Conservation (phyloP, 2,888 invertebrate species). For the Mesorhabditis belari region DNA sequence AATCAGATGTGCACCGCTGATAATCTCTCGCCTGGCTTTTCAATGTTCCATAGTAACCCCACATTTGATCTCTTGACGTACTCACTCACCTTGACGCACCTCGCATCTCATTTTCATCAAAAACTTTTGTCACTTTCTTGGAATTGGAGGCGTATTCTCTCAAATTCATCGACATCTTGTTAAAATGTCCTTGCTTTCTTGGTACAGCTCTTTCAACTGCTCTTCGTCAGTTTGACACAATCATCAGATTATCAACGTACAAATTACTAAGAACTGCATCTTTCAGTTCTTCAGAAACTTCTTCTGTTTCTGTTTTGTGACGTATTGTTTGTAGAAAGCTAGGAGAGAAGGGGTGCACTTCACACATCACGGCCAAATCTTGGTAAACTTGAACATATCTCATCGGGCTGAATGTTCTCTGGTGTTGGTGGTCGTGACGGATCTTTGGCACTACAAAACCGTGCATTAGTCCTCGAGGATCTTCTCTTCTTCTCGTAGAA, state of each 20-base stretch:
- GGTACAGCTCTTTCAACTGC: background rate
- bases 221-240: background rate
- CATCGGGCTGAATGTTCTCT: constrained; percentile 13
- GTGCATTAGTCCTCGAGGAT: constrained; percentile 17
- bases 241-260: background rate
- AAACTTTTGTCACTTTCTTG: too few species aligned
- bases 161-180: background rate
- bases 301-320: background rate
- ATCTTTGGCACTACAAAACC: constrained; percentile 29
- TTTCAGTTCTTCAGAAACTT: background rate
- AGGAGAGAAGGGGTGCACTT: constrained; percentile 27
- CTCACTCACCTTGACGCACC: too few species aligned
- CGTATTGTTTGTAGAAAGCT: constrained; percentile 18
- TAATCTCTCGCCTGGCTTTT: too few species aligned
- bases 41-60: too few species aligned
- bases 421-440: background rate
- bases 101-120: too few species aligned
- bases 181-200: background rate
- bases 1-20: too few species aligned
- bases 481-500: constrained; percentile 10
- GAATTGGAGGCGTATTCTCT: background rate
- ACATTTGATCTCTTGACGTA: too few species aligned
- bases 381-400: constrained; percentile 17
- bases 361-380: too few species aligned
- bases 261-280: background rate